Evolutionary conservation across 2,797 vertebrate species (phyloP).

Genomic region (Pipistrellus kuhlii): DNA sequence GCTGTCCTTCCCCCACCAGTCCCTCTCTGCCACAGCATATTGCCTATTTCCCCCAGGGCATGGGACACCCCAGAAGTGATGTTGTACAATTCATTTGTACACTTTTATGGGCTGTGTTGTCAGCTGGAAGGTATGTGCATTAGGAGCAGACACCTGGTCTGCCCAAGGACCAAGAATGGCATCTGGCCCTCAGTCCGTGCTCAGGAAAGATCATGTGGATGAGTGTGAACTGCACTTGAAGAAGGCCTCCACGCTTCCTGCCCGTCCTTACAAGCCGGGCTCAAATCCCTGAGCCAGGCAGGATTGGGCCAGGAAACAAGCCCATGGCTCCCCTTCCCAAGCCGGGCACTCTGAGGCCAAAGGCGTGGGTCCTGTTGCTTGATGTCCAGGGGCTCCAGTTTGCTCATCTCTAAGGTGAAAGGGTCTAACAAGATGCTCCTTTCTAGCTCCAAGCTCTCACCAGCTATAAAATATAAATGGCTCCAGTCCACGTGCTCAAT

Average conservation of each 20-base stretch:
- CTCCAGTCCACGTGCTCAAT: background rate
- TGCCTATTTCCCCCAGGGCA: background rate
- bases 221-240: background rate
- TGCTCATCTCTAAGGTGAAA: constrained; percentile 20
- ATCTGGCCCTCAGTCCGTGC: background rate
- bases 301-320: background rate
- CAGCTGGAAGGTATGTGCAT: background rate
- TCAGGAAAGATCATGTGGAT: background rate
- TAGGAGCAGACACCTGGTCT: background rate
- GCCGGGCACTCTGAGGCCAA: background rate
- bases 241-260: background rate
- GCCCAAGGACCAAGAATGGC: background rate
- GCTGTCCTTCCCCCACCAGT: background rate
- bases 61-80: background rate
- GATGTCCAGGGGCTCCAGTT: background rate
- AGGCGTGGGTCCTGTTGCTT: background rate
- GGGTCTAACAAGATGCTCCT: background rate
- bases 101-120: background rate
- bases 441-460: constrained; percentile 5
- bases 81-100: background rate
- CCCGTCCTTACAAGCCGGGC: background rate
- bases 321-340: background rate
- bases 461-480: constrained; percentile 28
- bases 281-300: background rate
- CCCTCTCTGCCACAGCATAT: background rate